These are phyloP conservation scores for Aleiodes alternator DNA, from an alignment of 2,888 invertebrate genomes.

Conservation along the genomic window DNA sequence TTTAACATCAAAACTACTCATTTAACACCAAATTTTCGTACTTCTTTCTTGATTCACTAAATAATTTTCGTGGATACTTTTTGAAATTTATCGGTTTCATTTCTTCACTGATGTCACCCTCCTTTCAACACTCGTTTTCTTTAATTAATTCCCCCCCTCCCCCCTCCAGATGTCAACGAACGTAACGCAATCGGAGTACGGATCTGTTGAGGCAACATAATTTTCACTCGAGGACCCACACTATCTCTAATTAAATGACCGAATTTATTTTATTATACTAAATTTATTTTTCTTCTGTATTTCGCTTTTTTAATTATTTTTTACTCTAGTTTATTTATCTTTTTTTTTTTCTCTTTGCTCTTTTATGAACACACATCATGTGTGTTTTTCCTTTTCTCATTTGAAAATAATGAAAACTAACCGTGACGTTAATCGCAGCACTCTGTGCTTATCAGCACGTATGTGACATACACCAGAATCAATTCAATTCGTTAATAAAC, in stretches of 20 bases:
- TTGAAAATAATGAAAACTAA: background rate
- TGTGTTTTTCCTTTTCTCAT: no score
- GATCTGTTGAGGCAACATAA: constrained; percentile 25
- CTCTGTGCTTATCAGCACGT: constrained; percentile 2
- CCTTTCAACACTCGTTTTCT: constrained; percentile 29
- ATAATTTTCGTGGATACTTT: background rate
- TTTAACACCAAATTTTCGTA: background rate
- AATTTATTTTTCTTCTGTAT: background rate
- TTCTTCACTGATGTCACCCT: background rate
- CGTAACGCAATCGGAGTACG: constrained; percentile 25
- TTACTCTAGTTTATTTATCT: no score
- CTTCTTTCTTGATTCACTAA: background rate
- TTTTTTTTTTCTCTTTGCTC: no score
- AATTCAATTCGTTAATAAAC: constrained; percentile 23
- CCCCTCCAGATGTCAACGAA: background rate
- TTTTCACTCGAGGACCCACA: constrained; percentile 31
- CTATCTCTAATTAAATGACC: constrained; percentile 30
- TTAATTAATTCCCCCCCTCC: constrained; percentile 22
- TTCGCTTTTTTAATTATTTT: background rate
- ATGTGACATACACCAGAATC: constrained; percentile 25
- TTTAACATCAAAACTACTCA: constrained; percentile 5
- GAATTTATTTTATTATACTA: constrained; percentile 16
- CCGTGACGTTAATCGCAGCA: constrained; percentile 13
- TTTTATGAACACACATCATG: no score
- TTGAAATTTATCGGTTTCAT: background rate